These are phyloP conservation scores for Tryphoninae sp. DNA, from an alignment of 2,888 invertebrate genomes.

Conservation along the genomic window DNA sequence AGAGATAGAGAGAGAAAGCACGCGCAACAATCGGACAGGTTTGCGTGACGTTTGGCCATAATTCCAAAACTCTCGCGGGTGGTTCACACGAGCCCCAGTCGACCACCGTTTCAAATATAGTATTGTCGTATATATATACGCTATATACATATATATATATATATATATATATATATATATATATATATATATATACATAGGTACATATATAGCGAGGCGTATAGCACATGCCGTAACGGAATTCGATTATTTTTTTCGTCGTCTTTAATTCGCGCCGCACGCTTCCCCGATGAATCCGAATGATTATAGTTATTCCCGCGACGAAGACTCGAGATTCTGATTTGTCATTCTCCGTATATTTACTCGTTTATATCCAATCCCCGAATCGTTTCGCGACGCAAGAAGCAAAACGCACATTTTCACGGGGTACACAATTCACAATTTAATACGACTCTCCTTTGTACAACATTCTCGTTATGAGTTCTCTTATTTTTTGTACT, in stretches of 20 bases:
- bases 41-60: slow-evolving; percentile 68
- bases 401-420: too few species aligned
- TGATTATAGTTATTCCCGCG: slow-evolving; percentile 21
- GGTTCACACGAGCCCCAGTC: slow-evolving; percentile 57
- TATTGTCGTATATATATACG: not conserved
- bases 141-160: not conserved
- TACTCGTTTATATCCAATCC: not conserved
- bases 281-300: slow-evolving; percentile 32
- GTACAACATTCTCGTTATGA: too few species aligned
- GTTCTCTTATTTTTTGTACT: too few species aligned
- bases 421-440: too few species aligned
- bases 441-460: too few species aligned
- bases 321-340: slow-evolving; percentile 5
- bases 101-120: slow-evolving; percentile 37
- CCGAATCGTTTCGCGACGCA: too few species aligned
- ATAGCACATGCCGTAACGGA: not conserved
- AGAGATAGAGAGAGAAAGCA: slow-evolving; percentile 4
- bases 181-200: not conserved
- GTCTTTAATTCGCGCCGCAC: slow-evolving; percentile 15
- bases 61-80: slow-evolving; percentile 60
- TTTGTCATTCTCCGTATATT: slow-evolving; percentile 7
- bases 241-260: slow-evolving; percentile 21
- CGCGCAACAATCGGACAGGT: slow-evolving; percentile 72
- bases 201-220: not conserved
- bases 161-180: not conserved